Percentiles rank a stretch among this genome's conserved stretches.
phyloP scores from a whole-genome alignment of 2,113 vertebrate genomes.

The Salvelinus namaycush region DNA sequence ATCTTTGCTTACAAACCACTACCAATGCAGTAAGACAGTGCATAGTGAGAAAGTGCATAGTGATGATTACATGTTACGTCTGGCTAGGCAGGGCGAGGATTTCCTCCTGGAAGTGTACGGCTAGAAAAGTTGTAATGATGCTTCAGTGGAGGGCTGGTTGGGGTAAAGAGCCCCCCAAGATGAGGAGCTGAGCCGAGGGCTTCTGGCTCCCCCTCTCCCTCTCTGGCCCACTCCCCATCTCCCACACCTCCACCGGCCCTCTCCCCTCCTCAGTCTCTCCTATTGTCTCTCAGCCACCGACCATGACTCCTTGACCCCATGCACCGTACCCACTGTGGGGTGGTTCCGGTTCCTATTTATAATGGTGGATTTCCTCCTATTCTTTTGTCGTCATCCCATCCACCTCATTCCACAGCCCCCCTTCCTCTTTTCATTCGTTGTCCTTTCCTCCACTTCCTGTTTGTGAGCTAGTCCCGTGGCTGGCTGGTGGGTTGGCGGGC shows the following conservation, averaged over 20 bases:
- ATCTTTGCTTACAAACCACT: neutral
- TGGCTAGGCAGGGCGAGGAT: constrained; percentile 61
- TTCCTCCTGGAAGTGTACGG: constrained; percentile 68
- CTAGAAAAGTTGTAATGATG: constrained; percentile 49
- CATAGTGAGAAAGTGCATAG: neutral
- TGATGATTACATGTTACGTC: constrained; percentile 24
- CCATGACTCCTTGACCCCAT: constrained; percentile 76
- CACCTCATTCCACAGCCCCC: constrained; percentile 45
- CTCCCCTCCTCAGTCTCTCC: constrained; percentile 46
- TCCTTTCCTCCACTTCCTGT: constrained; percentile 76
- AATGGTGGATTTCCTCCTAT: constrained; percentile 69
- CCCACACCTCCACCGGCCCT: constrained; percentile 43
- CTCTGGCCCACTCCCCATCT: constrained; percentile 25
- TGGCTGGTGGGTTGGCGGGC: constrained; percentile 11
- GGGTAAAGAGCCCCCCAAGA: constrained; percentile 27
- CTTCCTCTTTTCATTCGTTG: constrained; percentile 73
- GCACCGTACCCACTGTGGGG: constrained; percentile 45
- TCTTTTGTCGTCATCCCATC: constrained; percentile 66
- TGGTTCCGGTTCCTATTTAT: constrained; percentile 76
- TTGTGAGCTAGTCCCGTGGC: constrained; percentile 50
- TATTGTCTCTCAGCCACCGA: constrained; percentile 70
- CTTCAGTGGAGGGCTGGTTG: constrained; percentile 48
- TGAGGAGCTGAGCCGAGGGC: neutral
- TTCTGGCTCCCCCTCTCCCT: constrained; percentile 9
- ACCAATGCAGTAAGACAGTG: neutral